Evolutionary conservation across 2,113 vertebrate genomes (phyloP).

Genomic region (Atherinomorus stipes): DNA sequence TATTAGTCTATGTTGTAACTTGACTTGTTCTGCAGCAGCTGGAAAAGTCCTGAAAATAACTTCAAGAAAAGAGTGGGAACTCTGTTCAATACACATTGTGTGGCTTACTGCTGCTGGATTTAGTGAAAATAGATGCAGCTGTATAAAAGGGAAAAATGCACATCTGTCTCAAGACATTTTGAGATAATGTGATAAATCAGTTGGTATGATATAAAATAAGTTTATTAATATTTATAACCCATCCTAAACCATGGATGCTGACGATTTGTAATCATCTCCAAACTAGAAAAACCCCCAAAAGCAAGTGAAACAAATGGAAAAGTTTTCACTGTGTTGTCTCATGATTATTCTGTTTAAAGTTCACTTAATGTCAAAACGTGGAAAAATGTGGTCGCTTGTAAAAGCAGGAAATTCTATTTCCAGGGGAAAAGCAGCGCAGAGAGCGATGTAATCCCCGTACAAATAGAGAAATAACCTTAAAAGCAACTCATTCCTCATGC

Average conservation of each 20-base stretch:
- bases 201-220: neutral
- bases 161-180: neutral
- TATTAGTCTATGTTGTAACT: no score
- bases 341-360: slow-evolving; percentile 5
- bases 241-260: neutral
- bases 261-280: no score
- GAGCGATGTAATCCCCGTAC: slow-evolving; percentile 4
- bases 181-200: neutral
- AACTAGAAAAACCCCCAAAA: neutral
- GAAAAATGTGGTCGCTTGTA: neutral
- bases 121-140: neutral
- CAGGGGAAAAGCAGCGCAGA: slow-evolving; percentile 13
- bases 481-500: slow-evolving; percentile 37
- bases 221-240: no score
- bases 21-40: no score
- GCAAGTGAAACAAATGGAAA: no score
- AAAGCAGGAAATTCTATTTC: slow-evolving; percentile 36
- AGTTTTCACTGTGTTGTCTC: accelerated
- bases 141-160: neutral
- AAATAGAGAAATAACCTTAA: slow-evolving; percentile 15
- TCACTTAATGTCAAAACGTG: slow-evolving; percentile 6
- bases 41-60: no score
- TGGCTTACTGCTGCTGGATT: neutral
- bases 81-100: neutral
- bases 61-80: no score